Base-by-base conservation (phyloP, 2,797 vertebrate species). In the Muraenolepis orangiensis region DNA sequence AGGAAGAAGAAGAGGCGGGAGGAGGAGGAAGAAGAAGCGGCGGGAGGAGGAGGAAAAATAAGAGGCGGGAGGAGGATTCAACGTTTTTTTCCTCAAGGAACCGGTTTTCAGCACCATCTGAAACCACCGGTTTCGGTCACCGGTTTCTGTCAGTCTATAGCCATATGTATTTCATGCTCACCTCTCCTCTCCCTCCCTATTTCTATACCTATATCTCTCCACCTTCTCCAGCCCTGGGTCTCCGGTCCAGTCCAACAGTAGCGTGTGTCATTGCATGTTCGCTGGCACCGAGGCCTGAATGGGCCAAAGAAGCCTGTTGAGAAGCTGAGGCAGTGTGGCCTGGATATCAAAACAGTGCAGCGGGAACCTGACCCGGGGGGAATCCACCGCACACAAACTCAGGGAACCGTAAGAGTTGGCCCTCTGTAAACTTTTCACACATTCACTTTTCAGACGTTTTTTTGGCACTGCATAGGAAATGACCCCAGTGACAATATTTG, bases 401-500 rank as follows among this genome's bases (percentile, higher is more conserved):
- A 88, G 71, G 40, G 82, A 78, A 80, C 88, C 91, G 92, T 92
- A 91, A 93, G 88, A 89, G 87, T 87, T 85, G 75, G 85, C 92
- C 92, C 82, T 93, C 92, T 85, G 84, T 92, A 90, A 91, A 91
- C 92, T 94, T 91, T 94, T 94, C 93, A 89, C 93, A 92, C 91
- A 92, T 92, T 92, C 92, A 92, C 93, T 92, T 91, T 91, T 94
- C 93, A 90, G 77, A 87, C 79, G 2, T n/a, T 64, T 74, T 87
- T 90, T 90, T 91, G 91, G 92, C 93, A 91, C 91, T 91, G 82
- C 83, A 89, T 91, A 95, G 95, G 94, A 96, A 96, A 95, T 97
- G 91, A 95, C 93, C 83, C 91, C 90, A 93, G 91, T 51, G 86
- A 95, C 92, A 95, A 95, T 96, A 96, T 96, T 97, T 95, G 94